Evolutionary conservation across 2,113 vertebrate species (phyloP), one percentile per base, ranked within the genome.

Genomic region (Bambusicola thoracicus): DNA sequence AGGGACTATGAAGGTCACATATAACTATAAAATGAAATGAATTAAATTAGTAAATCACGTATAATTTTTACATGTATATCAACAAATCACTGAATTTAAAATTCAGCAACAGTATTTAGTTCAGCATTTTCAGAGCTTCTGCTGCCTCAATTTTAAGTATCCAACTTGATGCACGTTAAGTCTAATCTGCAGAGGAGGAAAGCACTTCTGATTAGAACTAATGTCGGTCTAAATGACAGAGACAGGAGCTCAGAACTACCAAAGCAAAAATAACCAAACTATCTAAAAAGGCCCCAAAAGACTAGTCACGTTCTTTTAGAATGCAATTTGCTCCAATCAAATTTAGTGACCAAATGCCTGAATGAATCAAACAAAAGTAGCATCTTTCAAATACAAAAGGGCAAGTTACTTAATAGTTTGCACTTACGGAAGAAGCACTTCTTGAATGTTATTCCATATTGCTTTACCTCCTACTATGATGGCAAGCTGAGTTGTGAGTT

Each of bases 391-490:
- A 78, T 55, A 58, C 6, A 30, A 56, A 91, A 74, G 4, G 55
- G 24, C 8, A 88, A 32, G 58, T 89, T 48, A 68, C 29, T 65
- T 18, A 85, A 25, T 12, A 46, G 2, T 41, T 41, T 25, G 63
- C 96, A 98, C 99, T 98, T 98, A 99, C 99, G 99, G 99, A 70
- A 99, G 30, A 81, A 99, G 94, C 49, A 99, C 98, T 97, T 99
- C 99, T 92, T 99, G 99, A 92, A 99, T 97, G 90, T 99, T 99
- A 97, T 99, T 99, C 99, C 98, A 99, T 96, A 99, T 98, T 29
- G 99, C 98, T 97, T 99, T 99, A 8, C 99, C 99, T 75, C 99
- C 98, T 98, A 99, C 99, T 96, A 99, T 99, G 94, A 99, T 98
- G 3, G 97, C 98, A 87, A 99, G 98, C 94, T 99, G 99, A 21